Percentiles rank a stretch among this genome's conserved stretches.
phyloP scores from a whole-genome alignment of 2,797 vertebrate genomes.

The Parauchenoglanis ngamensis region DNA sequence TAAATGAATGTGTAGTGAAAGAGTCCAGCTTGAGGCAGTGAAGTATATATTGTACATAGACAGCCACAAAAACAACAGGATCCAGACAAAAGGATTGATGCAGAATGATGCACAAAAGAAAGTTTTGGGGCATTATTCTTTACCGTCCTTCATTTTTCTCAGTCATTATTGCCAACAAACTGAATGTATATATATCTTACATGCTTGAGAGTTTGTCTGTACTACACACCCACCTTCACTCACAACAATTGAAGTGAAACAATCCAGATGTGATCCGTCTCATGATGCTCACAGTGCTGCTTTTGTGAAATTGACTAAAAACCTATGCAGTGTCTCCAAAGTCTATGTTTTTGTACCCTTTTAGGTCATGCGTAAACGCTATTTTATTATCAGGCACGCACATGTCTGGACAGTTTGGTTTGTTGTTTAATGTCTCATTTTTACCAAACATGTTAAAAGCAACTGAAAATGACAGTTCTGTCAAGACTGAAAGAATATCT shows the following conservation, averaged over 20 bases:
- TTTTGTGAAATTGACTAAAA: slow-evolving; percentile 41
- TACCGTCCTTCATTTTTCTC: not conserved
- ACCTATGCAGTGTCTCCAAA: slow-evolving; percentile 33
- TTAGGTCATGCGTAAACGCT: slow-evolving; percentile 49
- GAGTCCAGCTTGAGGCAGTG: not conserved
- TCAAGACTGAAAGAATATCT: not conserved
- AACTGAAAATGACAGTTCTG: slow-evolving; percentile 10
- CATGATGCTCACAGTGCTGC: slow-evolving; percentile 16
- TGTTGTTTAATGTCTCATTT: slow-evolving; percentile 45
- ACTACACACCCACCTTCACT: slow-evolving; percentile 16
- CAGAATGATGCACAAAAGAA: not conserved
- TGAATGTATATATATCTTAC: slow-evolving; percentile 5
- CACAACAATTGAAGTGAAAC: slow-evolving; percentile 31
- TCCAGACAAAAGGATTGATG: not conserved
- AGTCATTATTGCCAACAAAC: not conserved
- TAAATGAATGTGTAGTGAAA: not conserved
- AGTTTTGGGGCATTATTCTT: not conserved
- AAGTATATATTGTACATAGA: not conserved
- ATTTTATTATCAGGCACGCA: slow-evolving; percentile 42
- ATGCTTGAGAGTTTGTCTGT: slow-evolving; percentile 7
- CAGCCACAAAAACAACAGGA: not conserved
- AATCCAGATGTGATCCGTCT: slow-evolving; percentile 47
- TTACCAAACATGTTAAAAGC: slow-evolving; percentile 47
- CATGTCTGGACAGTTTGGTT: slow-evolving; percentile 29
- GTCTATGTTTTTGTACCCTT: slow-evolving; percentile 29